Percentiles rank a stretch among this genome's conserved stretches.
phyloP scores from a whole-genome alignment of 2,797 vertebrate species.

The Melopsittacus undulatus region DNA sequence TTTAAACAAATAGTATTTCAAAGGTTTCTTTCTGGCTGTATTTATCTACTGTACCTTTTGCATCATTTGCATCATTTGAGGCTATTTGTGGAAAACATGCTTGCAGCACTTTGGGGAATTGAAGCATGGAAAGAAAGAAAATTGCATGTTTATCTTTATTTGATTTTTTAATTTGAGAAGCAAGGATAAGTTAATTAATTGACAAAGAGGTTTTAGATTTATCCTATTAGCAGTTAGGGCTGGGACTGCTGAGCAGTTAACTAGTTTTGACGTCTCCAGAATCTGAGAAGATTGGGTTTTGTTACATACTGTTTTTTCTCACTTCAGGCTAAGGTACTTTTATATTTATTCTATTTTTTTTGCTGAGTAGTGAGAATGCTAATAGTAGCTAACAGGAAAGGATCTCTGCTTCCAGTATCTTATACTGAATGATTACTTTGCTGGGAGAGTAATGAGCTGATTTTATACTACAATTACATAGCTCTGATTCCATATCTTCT shows the following conservation, averaged over 20 bases:
- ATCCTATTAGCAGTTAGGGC: slow-evolving; percentile 28
- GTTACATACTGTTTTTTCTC: not conserved
- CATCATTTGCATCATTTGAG: not conserved
- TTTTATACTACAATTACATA: not conserved
- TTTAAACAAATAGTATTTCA: not conserved
- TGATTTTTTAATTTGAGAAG: slow-evolving; percentile 63
- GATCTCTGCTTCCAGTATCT: slow-evolving; percentile 10
- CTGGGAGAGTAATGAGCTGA: not conserved
- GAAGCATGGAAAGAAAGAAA: slow-evolving; percentile 53
- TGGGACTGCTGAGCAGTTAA: slow-evolving; percentile 10
- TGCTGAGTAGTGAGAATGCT: not conserved
- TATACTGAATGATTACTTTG: slow-evolving; percentile 18
- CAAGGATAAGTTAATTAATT: slow-evolving; percentile 53
- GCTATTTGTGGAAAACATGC: not conserved
- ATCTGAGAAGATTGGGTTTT: not conserved
- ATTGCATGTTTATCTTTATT: slow-evolving; percentile 62
- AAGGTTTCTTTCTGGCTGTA: not conserved
- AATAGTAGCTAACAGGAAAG: not conserved
- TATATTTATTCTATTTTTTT: slow-evolving; percentile 4
- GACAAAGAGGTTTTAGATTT: slow-evolving; percentile 47
- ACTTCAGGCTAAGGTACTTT: slow-evolving; percentile 14
- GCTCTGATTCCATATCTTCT: not conserved
- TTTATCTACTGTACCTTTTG: not conserved
- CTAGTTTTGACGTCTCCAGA: slow-evolving; percentile 20
- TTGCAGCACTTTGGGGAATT: slow-evolving; percentile 22